Evolutionary conservation across 2,797 vertebrate genomes (phyloP), one percentile per base, ranked within the genome.

Genomic region (Champsocephalus esox): DNA sequence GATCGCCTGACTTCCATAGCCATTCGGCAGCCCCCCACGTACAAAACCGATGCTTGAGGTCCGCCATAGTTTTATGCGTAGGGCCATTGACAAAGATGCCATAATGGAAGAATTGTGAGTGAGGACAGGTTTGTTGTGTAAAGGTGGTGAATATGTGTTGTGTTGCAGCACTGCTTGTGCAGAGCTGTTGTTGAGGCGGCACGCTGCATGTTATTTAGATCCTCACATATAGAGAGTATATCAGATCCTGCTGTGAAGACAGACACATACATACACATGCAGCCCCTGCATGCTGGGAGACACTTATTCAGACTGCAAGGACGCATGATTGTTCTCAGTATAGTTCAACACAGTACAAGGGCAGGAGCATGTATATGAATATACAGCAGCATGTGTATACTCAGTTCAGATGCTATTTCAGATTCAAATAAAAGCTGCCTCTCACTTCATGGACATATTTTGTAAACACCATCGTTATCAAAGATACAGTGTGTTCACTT

Each of bases 241-340:
- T 87, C 82, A 82, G 48, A 46, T 13, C 86, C 87, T 46, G 74
- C 90, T 89, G 90, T 80, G 89, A 88, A 87, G 82, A 88, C 75
- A 72, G 68, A 79, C 77, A 76, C 80, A 82, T 65, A 84, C 82
- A 87, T 56, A 79, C 84, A 81, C 70, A 83, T 81, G 69, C 82
- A 28, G 60, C 7, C 45, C 73, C 66, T 67, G 61, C 83, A 84
- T 73, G 88, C 89, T 88, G 85, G 16, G 86, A 89, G 76, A 80
- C 64, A 83, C 82, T 79, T 79, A 83, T 71, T 82, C 66, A 72
- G 10, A 66, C 75, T 56, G 76, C 54, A 69, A 80, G 85, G 82
- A 70, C 64, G 68, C 70, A 65, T 71, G 61, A 85, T 72, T 75
- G 73, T 75, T 82, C 75, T 56, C 72, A 77, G 73, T 59, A 28